Base-by-base conservation (phyloP, 1,140 invertebrate genomes). In the Hermetia illucens region DNA sequence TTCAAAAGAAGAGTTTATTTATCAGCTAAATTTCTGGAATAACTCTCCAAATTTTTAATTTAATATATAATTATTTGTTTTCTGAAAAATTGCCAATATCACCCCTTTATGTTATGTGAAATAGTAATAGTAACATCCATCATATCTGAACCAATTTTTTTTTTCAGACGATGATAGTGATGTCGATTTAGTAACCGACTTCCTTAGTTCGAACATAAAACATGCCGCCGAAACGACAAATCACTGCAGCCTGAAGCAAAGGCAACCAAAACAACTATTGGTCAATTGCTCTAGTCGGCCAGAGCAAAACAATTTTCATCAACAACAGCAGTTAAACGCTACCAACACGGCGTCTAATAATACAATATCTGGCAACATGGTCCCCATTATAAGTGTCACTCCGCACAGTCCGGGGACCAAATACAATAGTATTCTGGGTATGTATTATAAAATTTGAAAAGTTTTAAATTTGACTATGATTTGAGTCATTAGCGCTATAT, bases 311-410 rank as follows among this genome's bases (percentile, higher is more conserved):
- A 33, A 35, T 24, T n/a, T 18, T n/a, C 30, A 32, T 20, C 13
- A 22, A 36, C 4, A 49, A 45, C 43, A 36, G 41, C 22, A 10
- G 38, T 17, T 13, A 36, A 15, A 27, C n/a, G n/a, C 31, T 19
- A 35, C 16, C 15, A 35, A 18, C 9, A 36, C 29, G 24, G 40
- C 39, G 22, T 36, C 30, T 24, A 42, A 33, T 21, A 52, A 39
- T 24, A 52, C 51, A 35, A 49, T 17, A 12, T 13, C 38, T 18
- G 45, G 46, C 41, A 61, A 55, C 38, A 61, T 60, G 69, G 79
- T 84, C 48, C 83, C 83, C 41, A 87, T 74, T 34, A 87, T 87
- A 49, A 86, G 81, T 62, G 82, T 89, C 31, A 87, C 83, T 21
- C 82, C 82, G 3, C 82, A 87, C 58, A 86, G 82, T 36, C 81